Evolutionary conservation across 2,797 vertebrate species (phyloP).

Genomic region (Rhinophrynus dorsalis): DNA sequence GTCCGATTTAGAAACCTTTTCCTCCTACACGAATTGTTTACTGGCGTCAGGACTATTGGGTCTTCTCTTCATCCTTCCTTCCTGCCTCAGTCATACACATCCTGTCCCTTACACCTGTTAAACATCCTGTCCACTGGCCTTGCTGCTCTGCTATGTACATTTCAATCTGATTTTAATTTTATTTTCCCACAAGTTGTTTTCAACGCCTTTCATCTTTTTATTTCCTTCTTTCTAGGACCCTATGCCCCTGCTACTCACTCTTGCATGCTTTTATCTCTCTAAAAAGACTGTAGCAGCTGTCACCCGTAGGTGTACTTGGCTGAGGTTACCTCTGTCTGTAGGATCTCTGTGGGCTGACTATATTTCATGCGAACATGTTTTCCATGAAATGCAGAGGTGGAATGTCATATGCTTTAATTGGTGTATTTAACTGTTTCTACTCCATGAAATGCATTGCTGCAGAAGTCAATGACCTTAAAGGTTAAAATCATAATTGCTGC

Average conservation of each 20-base stretch:
- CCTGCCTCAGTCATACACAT: conserved; percentile 31
- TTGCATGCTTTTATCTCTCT: conserved; percentile 41
- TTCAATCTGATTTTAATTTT: conserved; percentile 14
- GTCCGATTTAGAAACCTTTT: background rate
- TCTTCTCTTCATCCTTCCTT: conserved; percentile 34
- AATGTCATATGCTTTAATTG: conserved; percentile 48
- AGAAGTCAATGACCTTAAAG: background rate
- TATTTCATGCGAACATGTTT: conserved; percentile 50
- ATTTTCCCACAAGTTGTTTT: conserved; percentile 38
- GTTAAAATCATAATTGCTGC: too few species aligned
- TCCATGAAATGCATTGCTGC: background rate
- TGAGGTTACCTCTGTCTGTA: conserved; percentile 46
- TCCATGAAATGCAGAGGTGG: conserved; percentile 50
- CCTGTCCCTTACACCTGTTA: conserved; percentile 28
- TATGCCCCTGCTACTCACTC: conserved; percentile 43
- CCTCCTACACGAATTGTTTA: conserved; percentile 4
- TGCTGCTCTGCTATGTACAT: conserved; percentile 22
- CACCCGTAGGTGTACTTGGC: conserved; percentile 47
- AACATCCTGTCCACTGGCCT: background rate
- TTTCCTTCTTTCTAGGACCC: conserved; percentile 43
- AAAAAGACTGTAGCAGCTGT: conserved; percentile 46
- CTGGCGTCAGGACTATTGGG: conserved; percentile 18
- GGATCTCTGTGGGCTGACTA: conserved; percentile 49
- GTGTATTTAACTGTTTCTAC: conserved; percentile 34
- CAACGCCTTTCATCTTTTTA: conserved; percentile 26